Percentiles rank a stretch among this genome's conserved stretches.
Conservation (phyloP, 2,888 invertebrate genomes). For the Dioctria rufipes region DNA sequence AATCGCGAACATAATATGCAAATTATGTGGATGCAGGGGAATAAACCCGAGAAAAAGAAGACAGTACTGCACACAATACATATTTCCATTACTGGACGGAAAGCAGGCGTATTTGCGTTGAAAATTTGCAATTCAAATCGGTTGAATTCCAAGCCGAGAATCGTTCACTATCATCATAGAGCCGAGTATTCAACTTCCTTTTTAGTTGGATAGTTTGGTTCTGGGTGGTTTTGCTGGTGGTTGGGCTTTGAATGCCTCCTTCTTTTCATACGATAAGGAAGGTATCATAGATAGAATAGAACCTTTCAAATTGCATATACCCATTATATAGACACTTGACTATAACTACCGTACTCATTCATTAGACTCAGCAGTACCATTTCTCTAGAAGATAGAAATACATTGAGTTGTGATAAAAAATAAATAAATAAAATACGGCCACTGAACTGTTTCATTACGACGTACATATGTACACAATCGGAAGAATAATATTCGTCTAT, state of each 20-base stretch:
- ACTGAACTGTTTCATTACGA: background rate
- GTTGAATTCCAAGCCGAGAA: conserved; percentile 1
- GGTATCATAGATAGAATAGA: background rate
- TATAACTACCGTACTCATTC: too few relatives aligned
- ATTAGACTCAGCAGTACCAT: too few relatives aligned
- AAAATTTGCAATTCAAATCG: conserved; percentile 36
- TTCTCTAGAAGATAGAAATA: too few relatives aligned
- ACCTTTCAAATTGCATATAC: conserved; percentile 1
- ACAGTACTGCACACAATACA: background rate
- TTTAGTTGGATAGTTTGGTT: conserved; percentile 2
- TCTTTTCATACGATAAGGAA: background rate
- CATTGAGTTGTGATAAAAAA: conserved; percentile 1
- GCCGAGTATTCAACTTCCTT: conserved; percentile 20
- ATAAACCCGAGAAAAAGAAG: background rate
- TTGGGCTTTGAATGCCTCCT: background rate
- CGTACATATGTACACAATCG: background rate
- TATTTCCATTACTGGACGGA: conserved; percentile 17
- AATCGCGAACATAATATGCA: conserved; percentile 22
- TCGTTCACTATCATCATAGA: background rate
- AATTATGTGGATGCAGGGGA: background rate
- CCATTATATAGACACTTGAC: background rate
- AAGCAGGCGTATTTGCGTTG: conserved; percentile 23
- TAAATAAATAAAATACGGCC: background rate
- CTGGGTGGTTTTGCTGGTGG: background rate
- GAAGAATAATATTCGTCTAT: background rate